Evolutionary conservation across 2,888 invertebrate genomes (phyloP).

Genomic region (Oeneis ivallda): DNA sequence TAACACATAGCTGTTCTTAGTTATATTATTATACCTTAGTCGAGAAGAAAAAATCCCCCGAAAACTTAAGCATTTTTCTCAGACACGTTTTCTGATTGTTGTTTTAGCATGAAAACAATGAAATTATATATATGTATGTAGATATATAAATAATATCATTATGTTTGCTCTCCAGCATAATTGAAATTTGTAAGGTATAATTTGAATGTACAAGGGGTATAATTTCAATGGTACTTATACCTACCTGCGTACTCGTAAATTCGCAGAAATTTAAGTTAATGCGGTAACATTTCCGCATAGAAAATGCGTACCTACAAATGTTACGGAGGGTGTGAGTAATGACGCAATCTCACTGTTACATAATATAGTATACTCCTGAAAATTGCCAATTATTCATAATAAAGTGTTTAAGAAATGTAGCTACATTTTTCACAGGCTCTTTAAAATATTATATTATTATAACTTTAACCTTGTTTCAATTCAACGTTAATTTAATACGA

Average conservation of each 20-base stretch:
- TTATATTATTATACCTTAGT: no score
- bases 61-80: no score
- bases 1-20: no score
- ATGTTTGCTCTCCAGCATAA: background rate
- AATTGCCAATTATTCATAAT: slow-evolving; percentile 80
- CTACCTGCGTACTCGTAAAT: slow-evolving; percentile 20
- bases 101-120: no score
- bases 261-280: slow-evolving; percentile 38
- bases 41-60: no score
- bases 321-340: slow-evolving; percentile 69
- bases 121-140: no score
- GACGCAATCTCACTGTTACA: slow-evolving; percentile 72
- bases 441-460: no score
- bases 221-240: slow-evolving; percentile 9
- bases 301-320: slow-evolving; percentile 70
- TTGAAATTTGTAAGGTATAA: background rate
- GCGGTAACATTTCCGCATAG: slow-evolving; percentile 61
- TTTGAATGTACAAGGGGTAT: background rate
- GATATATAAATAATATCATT: no score
- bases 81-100: no score
- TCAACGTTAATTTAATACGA: no score
- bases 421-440: slow-evolving; percentile 45
- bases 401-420: slow-evolving; percentile 59
- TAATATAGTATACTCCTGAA: slow-evolving; percentile 75
- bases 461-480: no score